phyloP scores from a whole-genome alignment of 2,797 vertebrate species.

The Epinephelus awoara region DNA sequence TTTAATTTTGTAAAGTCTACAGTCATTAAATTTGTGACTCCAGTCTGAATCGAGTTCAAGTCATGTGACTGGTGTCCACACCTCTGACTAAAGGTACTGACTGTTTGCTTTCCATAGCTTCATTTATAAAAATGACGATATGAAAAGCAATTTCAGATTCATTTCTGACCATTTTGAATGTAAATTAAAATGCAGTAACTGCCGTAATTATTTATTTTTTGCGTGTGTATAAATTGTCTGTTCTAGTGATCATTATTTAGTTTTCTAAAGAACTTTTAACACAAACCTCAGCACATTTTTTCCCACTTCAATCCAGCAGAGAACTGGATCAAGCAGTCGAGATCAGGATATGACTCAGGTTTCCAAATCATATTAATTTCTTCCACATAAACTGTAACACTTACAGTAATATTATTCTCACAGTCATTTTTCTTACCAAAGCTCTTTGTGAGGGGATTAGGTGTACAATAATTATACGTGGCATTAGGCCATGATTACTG shows the following conservation, averaged over 20 bases:
- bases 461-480: constrained; percentile 79
- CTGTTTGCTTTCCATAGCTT: too few relatives aligned
- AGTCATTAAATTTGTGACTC: too few relatives aligned
- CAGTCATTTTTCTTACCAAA: constrained; percentile 82
- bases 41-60: too few relatives aligned
- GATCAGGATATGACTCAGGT: constrained; percentile 80
- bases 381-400: constrained; percentile 66
- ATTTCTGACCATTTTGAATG: neutral
- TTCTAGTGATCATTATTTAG: neutral
- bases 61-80: too few relatives aligned
- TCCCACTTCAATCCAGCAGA: constrained; percentile 27
- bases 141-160: neutral
- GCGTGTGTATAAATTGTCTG: neutral
- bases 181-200: neutral
- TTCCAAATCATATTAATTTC: constrained; percentile 78
- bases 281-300: constrained; percentile 18
- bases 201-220: neutral
- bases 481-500: constrained; percentile 77
- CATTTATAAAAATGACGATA: neutral
- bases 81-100: too few relatives aligned
- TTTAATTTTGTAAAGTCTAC: too few relatives aligned
- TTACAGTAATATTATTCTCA: constrained; percentile 80
- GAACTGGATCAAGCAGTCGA: constrained; percentile 26
- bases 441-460: constrained; percentile 82
- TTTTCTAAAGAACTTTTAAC: neutral